Percentiles rank a stretch among this genome's conserved stretches.
phyloP scores from a whole-genome alignment of 2,888 invertebrate genomes.

The Dysmachus trigonus region DNA sequence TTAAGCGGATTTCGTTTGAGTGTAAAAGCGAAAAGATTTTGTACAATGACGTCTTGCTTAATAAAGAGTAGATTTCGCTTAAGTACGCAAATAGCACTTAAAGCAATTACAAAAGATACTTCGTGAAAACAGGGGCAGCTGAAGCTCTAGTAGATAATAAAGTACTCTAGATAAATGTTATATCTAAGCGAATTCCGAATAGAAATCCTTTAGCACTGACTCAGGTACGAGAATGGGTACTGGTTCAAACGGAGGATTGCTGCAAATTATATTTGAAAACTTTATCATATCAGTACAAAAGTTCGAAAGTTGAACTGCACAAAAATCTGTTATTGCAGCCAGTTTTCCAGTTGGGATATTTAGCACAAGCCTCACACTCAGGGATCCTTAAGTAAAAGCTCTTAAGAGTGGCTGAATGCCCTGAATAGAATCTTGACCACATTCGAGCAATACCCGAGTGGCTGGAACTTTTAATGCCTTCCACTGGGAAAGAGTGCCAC shows the following conservation, averaged over 20 bases:
- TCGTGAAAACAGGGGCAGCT: not conserved
- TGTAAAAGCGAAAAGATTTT: not conserved
- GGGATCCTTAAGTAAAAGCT: slow-evolving; percentile 29
- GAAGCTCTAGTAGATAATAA: not conserved
- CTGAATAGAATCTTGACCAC: slow-evolving; percentile 32
- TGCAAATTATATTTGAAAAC: slow-evolving; percentile 14
- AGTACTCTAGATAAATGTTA: not conserved
- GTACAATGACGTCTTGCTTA: not conserved
- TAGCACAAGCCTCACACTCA: not conserved
- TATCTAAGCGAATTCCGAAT: not conserved
- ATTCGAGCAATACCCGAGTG: slow-evolving; percentile 28
- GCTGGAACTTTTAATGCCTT: slow-evolving; percentile 39
- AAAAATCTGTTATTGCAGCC: slow-evolving; percentile 30
- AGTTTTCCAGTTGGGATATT: slow-evolving; percentile 26
- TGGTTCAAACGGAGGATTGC: not conserved
- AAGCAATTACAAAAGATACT: not conserved
- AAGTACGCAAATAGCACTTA: not conserved
- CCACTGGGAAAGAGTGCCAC: slow-evolving; percentile 22
- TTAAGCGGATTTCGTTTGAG: too few relatives aligned
- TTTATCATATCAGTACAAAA: slow-evolving; percentile 36
- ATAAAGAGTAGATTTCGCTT: not conserved
- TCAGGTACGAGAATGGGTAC: not conserved
- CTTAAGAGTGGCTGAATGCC: slow-evolving; percentile 25
- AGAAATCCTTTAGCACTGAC: not conserved
- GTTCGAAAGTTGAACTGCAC: slow-evolving; percentile 9